Conservation (phyloP, 53 echinoderm and acorn worm genomes). For the Holothuria leucospilota region DNA sequence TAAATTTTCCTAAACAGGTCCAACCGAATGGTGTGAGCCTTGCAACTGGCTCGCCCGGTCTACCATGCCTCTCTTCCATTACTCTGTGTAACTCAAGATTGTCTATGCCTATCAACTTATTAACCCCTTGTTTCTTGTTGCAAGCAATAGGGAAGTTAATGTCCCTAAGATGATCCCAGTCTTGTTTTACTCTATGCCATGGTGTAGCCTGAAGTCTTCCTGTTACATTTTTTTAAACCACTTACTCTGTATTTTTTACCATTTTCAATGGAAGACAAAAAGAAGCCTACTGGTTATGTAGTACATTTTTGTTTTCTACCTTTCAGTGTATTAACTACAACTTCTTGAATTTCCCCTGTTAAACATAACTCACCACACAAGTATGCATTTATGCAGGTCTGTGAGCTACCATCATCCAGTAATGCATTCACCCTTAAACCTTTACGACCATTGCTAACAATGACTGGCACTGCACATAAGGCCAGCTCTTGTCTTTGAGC, state of each 20-base stretch:
- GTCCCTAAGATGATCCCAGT: slow-evolving; percentile 37
- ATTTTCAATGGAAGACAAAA: not conserved
- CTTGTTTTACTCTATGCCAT: slow-evolving; percentile 18
- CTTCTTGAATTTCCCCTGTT: not conserved
- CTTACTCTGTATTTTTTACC: not conserved
- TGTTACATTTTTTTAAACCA: not conserved
- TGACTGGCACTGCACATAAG: slow-evolving; percentile 9
- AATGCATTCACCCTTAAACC: slow-evolving; percentile 12
- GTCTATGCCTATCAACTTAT: slow-evolving; percentile 47
- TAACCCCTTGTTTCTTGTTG: not conserved
- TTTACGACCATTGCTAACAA: slow-evolving; percentile 16
- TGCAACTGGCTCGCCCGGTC: slow-evolving; percentile 27
- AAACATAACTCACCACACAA: not conserved
- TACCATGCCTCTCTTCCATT: slow-evolving; percentile 29
- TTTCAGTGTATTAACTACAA: not conserved
- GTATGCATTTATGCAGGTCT: slow-evolving; percentile 18
- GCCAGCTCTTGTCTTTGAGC: not conserved
- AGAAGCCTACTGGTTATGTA: not conserved
- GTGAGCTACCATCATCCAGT: slow-evolving; percentile 37
- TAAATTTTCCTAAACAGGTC: slow-evolving; percentile 34
- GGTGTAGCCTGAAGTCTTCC: not conserved
- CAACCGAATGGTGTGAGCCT: slow-evolving; percentile 29
- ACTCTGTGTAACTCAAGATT: slow-evolving; percentile 35
- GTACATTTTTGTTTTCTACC: not conserved
- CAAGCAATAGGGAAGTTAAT: slow-evolving; percentile 28